phyloP scores from a whole-genome alignment of 2,797 vertebrate species.

The Heterohyrax brucei region DNA sequence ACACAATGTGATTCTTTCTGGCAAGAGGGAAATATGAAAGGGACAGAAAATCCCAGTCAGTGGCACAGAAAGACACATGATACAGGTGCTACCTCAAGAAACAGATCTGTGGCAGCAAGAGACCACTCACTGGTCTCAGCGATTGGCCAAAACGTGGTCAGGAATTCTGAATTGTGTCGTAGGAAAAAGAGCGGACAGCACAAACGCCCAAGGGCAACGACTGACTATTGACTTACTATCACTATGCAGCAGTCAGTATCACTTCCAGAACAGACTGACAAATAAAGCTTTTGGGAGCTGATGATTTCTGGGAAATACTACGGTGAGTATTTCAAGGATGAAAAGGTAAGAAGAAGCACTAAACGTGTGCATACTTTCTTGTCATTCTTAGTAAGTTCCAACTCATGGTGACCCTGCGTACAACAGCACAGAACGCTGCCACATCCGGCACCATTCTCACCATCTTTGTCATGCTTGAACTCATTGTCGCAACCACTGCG shows the following conservation, averaged over 20 bases:
- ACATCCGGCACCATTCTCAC: too few species aligned
- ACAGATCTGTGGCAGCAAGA: background rate
- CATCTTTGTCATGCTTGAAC: too few species aligned
- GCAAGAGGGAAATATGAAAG: constrained; percentile 68
- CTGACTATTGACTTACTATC: background rate
- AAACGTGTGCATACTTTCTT: background rate
- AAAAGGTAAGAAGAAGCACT: constrained; percentile 9
- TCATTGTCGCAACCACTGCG: too few species aligned
- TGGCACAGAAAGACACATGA: constrained; percentile 39
- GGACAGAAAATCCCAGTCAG: constrained; percentile 82
- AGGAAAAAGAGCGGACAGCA: background rate
- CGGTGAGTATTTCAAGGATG: background rate
- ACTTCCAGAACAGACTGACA: background rate
- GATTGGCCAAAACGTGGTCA: background rate
- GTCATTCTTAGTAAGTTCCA: too few species aligned
- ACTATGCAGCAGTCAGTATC: background rate
- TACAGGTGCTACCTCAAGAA: background rate
- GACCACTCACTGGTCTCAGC: accelerated
- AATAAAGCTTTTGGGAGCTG: background rate
- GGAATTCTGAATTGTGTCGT: background rate
- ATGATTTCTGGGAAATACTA: constrained; percentile 27
- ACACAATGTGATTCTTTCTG: constrained; percentile 78
- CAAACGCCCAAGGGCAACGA: background rate
- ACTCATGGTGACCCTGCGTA: too few species aligned
- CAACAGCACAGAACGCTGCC: too few species aligned